phyloP scores from a whole-genome alignment of 2,113 vertebrate genomes.

The Panthera uncia region DNA sequence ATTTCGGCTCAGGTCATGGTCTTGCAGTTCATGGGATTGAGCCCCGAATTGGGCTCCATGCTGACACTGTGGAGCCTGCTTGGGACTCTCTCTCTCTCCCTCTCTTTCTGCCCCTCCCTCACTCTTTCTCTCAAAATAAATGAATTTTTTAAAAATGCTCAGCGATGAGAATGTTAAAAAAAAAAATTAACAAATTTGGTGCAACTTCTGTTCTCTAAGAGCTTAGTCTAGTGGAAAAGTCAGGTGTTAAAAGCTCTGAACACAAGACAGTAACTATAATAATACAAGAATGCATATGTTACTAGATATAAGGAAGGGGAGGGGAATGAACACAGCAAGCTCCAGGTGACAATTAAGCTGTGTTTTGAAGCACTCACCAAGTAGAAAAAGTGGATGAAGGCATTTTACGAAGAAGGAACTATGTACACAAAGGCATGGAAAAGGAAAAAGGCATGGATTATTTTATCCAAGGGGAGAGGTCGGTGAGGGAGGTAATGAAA shows the following conservation, averaged over 20 bases:
- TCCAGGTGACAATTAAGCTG: background rate
- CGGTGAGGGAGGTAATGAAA: background rate
- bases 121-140: too few species aligned
- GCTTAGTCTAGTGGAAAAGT: background rate
- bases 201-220: background rate
- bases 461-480: background rate
- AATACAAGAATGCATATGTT: background rate
- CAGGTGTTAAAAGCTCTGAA: background rate
- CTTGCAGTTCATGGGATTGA: too few species aligned
- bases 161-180: background rate
- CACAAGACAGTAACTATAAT: background rate
- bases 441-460: slow-evolving; percentile 17
- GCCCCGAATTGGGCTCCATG: too few species aligned
- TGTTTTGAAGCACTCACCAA: background rate
- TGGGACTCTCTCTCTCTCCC: too few species aligned
- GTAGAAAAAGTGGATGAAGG: background rate
- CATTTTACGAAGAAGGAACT: slow-evolving; percentile 20
- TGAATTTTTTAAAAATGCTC: background rate
- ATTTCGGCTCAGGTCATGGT: too few species aligned
- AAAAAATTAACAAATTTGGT: slow-evolving; percentile 18
- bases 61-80: too few species aligned
- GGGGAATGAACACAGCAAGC: background rate
- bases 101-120: too few species aligned
- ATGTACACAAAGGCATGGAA: background rate
- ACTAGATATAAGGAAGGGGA: background rate